Conservation (phyloP, 2,797 vertebrate genomes). For the Pseudochaenichthys georgianus region DNA sequence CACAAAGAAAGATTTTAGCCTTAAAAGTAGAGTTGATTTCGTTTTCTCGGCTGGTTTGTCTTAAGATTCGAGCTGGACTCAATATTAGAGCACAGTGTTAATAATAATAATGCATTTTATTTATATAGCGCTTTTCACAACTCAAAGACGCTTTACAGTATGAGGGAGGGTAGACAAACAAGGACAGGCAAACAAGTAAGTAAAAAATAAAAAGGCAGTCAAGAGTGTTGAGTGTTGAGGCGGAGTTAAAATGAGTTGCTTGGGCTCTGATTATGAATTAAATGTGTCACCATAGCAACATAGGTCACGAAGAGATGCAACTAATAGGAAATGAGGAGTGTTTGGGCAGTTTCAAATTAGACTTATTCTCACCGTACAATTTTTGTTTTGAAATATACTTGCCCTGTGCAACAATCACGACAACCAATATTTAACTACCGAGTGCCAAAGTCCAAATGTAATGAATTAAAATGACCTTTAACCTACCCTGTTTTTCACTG, state of each 20-base stretch:
- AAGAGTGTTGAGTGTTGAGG: conserved; percentile 33
- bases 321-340: neutral
- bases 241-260: conserved; percentile 47
- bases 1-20: conserved; percentile 1
- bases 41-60: conserved; percentile 18
- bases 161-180: no score
- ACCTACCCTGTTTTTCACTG: no score
- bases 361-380: neutral
- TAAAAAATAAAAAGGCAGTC: no score
- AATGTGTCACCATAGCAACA: conserved; percentile 36
- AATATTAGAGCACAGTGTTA: conserved; percentile 5
- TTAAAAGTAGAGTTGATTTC: neutral
- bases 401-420: neutral
- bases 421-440: no score
- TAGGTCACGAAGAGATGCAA: conserved; percentile 3
- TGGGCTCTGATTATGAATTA: conserved; percentile 25
- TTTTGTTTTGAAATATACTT: neutral
- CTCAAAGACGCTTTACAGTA: no score
- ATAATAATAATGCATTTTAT: no score
- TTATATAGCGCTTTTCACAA: no score
- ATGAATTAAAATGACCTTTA: no score
- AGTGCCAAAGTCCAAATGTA: no score
- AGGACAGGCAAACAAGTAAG: no score
- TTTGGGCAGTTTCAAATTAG: neutral
- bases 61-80: conserved; percentile 25